These are phyloP conservation scores for Tiliacea citrago DNA, from an alignment of 2,888 invertebrate genomes.

Conservation along the genomic window DNA sequence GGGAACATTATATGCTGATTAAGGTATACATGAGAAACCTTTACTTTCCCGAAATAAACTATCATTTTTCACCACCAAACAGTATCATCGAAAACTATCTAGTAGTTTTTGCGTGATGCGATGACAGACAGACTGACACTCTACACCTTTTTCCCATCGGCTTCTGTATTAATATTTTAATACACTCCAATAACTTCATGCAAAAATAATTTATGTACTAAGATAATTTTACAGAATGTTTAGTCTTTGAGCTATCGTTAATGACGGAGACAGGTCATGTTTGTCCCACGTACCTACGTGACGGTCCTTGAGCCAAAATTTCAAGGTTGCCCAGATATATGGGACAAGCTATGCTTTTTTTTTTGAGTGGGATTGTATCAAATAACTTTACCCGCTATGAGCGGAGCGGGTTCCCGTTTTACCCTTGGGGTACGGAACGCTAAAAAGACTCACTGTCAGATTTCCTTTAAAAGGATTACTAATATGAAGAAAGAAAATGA, in stretches of 20 bases:
- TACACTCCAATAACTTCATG: background rate
- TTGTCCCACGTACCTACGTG: background rate
- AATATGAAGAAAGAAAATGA: background rate
- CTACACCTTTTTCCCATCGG: background rate
- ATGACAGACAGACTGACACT: background rate
- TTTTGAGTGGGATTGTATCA: no score
- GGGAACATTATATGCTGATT: no score
- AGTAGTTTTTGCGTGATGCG: background rate
- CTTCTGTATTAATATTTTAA: background rate
- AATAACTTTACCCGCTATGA: no score
- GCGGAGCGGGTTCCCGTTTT: no score
- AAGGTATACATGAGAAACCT: background rate
- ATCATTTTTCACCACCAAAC: no score
- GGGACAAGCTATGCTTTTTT: background rate
- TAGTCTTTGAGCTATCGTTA: background rate
- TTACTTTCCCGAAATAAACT: background rate
- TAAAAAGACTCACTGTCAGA: background rate
- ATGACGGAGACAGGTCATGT: background rate
- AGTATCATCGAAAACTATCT: no score
- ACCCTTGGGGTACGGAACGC: no score
- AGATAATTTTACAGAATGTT: background rate
- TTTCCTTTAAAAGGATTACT: background rate
- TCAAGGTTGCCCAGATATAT: background rate
- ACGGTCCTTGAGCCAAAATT: background rate
- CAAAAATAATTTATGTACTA: background rate